These are phyloP conservation scores for Oncorhynchus kisutch DNA, from an alignment of 2,113 vertebrate genomes.

Conservation along the genomic window DNA sequence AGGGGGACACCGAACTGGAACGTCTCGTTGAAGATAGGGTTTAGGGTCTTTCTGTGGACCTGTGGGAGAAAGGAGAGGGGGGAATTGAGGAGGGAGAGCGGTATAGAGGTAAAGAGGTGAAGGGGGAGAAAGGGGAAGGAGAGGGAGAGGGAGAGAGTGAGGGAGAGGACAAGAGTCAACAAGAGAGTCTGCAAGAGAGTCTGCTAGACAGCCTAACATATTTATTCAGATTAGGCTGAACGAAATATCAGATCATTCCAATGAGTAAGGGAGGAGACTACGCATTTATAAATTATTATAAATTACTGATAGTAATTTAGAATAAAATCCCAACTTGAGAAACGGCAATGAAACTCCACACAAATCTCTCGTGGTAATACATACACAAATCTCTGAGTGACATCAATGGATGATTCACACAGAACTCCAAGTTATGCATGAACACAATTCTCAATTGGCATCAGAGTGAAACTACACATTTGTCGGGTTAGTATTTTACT, in stretches of 20 bases:
- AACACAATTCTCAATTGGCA: too few species aligned
- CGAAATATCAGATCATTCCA: too few species aligned
- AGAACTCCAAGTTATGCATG: neutral
- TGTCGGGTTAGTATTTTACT: neutral
- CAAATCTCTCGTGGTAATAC: too few species aligned
- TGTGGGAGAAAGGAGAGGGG: slow-evolving; percentile 25
- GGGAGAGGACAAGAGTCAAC: neutral
- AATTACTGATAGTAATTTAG: neutral
- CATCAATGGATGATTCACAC: neutral
- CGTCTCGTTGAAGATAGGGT: slow-evolving; percentile 91
- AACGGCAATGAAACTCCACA: too few species aligned
- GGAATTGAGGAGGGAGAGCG: neutral
- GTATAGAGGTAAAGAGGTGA: too few species aligned
- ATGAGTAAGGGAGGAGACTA: too few species aligned
- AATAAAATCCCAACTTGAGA: neutral
- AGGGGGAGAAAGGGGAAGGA: neutral
- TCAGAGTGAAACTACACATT: neutral
- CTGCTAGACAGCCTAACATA: too few species aligned
- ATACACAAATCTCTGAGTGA: neutral
- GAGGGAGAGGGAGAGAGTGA: slow-evolving; percentile 9
- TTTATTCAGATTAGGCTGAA: too few species aligned
- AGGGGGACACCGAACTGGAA: slow-evolving; percentile 90
- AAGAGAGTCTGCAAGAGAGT: neutral
- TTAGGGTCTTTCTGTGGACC: slow-evolving; percentile 93
- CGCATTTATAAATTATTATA: too few species aligned